Percentiles rank a stretch among this genome's conserved stretches.
Conservation (phyloP, 2,797 vertebrate genomes). For the Crypturellus tataupa region DNA sequence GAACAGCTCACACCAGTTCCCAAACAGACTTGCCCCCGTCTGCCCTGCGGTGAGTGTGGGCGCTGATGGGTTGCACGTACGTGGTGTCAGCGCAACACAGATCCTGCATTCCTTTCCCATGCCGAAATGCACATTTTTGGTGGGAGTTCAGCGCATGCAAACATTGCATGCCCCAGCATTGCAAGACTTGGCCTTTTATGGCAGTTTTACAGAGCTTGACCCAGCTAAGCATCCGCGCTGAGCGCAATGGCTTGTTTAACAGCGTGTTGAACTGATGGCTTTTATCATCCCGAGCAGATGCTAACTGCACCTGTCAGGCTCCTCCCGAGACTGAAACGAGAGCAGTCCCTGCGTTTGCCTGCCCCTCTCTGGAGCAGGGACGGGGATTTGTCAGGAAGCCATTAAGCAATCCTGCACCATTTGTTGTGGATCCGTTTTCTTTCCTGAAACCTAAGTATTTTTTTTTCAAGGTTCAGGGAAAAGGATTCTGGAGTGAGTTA, state of each 20-base stretch:
- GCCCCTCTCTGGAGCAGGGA: slow-evolving; percentile 44
- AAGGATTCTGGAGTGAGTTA: neutral
- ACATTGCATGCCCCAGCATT: neutral
- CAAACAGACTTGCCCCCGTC: neutral
- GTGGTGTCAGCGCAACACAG: rapidly evolving
- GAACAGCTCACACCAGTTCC: neutral
- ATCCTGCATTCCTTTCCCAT: neutral
- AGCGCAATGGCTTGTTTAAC: neutral
- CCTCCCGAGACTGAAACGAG: slow-evolving; percentile 47
- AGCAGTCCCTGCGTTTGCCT: slow-evolving; percentile 1
- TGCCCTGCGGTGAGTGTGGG: rapidly evolving
- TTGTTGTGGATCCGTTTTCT: slow-evolving; percentile 65
- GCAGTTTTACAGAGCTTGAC: neutral
- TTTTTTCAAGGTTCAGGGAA: slow-evolving; percentile 10
- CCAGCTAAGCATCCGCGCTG: neutral
- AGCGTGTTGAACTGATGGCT: neutral
- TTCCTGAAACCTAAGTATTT: slow-evolving; percentile 47
- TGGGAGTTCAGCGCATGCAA: neutral
- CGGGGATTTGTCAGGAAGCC: slow-evolving; percentile 63
- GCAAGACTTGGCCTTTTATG: neutral
- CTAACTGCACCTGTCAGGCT: slow-evolving; percentile 66
- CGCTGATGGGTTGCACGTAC: neutral
- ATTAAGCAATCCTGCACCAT: slow-evolving; percentile 30
- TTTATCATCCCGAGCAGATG: slow-evolving; percentile 34
- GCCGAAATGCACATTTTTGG: neutral